phyloP scores from a whole-genome alignment of 2,113 vertebrate species.

The Ranitomeya variabilis region DNA sequence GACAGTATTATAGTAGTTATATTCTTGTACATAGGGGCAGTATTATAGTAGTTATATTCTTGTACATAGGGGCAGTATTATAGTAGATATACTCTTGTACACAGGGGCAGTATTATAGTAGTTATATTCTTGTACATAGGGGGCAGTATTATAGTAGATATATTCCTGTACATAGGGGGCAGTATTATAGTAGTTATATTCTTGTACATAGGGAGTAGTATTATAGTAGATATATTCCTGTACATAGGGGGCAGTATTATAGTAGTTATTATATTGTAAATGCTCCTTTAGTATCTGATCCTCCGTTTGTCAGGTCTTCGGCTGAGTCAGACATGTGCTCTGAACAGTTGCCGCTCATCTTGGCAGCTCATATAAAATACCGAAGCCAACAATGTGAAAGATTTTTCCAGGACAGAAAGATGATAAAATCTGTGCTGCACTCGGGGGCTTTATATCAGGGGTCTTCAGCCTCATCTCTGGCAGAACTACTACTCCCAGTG shows the following conservation, averaged over 20 bases:
- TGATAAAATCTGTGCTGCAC: neutral
- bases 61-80: neutral
- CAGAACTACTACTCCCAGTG: neutral
- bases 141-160: slow-evolving; percentile 5
- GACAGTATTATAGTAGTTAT: neutral
- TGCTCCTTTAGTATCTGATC: neutral
- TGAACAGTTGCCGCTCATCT: neutral
- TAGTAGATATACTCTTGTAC: neutral
- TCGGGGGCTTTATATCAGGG: neutral
- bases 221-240: neutral
- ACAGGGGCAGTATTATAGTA: neutral
- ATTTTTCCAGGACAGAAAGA: neutral
- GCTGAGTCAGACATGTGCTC: neutral
- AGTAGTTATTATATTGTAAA: neutral
- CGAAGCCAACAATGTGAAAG: neutral
- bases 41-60: slow-evolving; percentile 10
- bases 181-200: slow-evolving; percentile 4
- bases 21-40: slow-evolving; percentile 3
- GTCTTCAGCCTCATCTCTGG: neutral
- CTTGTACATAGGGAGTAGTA: neutral
- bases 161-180: neutral
- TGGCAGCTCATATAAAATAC: neutral
- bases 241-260: neutral
- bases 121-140: neutral
- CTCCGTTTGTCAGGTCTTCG: neutral